phyloP scores from a whole-genome alignment of 2,888 invertebrate genomes.

The Antitype chi region DNA sequence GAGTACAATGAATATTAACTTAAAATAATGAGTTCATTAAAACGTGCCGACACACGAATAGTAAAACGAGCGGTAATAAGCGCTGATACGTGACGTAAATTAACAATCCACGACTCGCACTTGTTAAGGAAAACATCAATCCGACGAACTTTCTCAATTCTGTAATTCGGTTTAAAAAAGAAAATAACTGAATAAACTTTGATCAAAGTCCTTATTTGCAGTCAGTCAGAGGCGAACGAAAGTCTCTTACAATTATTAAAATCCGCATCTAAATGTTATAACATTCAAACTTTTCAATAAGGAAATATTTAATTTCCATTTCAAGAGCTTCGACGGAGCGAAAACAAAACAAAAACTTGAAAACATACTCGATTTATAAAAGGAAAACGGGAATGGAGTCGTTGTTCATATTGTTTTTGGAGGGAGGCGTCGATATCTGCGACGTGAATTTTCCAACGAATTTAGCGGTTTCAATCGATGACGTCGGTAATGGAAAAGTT shows the following conservation, averaged over 20 bases:
- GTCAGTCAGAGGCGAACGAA: slow-evolving; percentile 67
- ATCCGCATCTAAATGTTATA: slow-evolving; percentile 78
- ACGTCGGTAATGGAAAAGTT: slow-evolving; percentile 89
- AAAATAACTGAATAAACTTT: slow-evolving; percentile 60
- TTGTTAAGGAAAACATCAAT: slow-evolving; percentile 47
- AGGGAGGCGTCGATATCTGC: slow-evolving; percentile 74
- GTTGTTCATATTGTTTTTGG: slow-evolving; percentile 77
- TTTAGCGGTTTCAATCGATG: slow-evolving; percentile 89
- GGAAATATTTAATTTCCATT: slow-evolving; percentile 86
- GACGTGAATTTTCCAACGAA: slow-evolving; percentile 85
- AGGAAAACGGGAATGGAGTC: slow-evolving; percentile 78
- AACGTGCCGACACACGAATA: slow-evolving; percentile 53
- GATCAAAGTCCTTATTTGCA: slow-evolving; percentile 58
- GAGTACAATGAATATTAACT: slow-evolving; percentile 63
- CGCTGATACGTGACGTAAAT: slow-evolving; percentile 55
- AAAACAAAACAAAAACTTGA: slow-evolving; percentile 80
- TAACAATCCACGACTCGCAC: slow-evolving; percentile 36
- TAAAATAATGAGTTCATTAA: slow-evolving; percentile 60
- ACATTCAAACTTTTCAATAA: slow-evolving; percentile 85
- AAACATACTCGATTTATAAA: slow-evolving; percentile 82
- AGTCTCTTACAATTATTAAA: slow-evolving; percentile 83
- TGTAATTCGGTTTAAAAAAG: slow-evolving; percentile 51
- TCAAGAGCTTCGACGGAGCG: slow-evolving; percentile 72
- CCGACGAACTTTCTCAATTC: slow-evolving; percentile 39
- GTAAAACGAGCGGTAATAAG: slow-evolving; percentile 53